Conservation (phyloP, 2,113 vertebrate genomes). For the Chionomys nivalis region DNA sequence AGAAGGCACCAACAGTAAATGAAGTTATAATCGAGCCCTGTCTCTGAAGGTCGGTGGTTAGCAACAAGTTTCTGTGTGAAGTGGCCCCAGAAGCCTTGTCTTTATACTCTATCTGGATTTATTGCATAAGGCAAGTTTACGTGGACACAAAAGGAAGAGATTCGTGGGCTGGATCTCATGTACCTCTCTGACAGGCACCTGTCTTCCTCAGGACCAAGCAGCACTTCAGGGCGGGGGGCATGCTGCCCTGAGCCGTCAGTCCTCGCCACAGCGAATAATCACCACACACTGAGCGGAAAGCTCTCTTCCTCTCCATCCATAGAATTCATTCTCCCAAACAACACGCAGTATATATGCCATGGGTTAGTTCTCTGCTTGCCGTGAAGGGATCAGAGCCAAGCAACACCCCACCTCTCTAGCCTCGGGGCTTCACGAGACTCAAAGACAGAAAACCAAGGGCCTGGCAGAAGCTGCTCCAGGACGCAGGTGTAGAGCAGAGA, state of each 20-base stretch:
- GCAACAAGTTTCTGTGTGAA: not conserved
- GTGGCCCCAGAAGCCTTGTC: not conserved
- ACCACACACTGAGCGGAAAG: not conserved
- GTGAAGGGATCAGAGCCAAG: not conserved
- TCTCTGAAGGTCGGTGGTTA: not conserved
- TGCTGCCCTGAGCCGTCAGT: no score
- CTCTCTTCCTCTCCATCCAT: not conserved
- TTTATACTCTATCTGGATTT: conserved; percentile 5
- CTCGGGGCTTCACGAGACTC: not conserved
- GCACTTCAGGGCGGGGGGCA: not conserved
- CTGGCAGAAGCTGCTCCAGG: not conserved
- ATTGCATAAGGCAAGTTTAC: not conserved
- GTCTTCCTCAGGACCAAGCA: not conserved
- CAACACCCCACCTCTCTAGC: not conserved
- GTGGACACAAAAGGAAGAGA: not conserved
- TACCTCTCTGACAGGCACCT: not conserved
- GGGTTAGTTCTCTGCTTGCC: not conserved
- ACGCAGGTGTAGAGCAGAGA: not conserved
- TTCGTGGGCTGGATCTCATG: not conserved
- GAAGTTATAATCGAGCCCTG: not conserved
- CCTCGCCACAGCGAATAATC: not conserved
- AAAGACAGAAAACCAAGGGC: not conserved
- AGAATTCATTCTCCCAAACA: not conserved
- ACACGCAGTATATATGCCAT: not conserved
- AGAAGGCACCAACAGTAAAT: not conserved